These are phyloP conservation scores for Nipponia nippon DNA, from an alignment of 2,113 vertebrate genomes.

Conservation along the genomic window DNA sequence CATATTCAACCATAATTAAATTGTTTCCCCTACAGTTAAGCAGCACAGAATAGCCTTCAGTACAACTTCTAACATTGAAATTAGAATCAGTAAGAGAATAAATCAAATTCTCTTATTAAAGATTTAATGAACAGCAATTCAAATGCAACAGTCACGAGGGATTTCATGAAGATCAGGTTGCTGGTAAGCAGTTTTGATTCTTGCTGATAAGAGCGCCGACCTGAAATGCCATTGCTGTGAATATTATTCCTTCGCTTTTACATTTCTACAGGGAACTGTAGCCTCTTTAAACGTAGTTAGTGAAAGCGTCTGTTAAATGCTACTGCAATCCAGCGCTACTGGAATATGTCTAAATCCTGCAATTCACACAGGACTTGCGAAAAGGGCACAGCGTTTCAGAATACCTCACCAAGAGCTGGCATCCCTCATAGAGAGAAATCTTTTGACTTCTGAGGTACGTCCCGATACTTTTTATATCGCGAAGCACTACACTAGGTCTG, in stretches of 20 bases:
- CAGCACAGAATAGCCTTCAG: not conserved
- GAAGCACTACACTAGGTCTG: conserved; percentile 21
- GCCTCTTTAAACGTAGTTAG: not conserved
- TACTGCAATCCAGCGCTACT: not conserved
- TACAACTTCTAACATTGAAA: not conserved
- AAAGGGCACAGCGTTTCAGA: not conserved
- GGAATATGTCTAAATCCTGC: not conserved
- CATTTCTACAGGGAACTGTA: not conserved
- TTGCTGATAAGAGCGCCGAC: not conserved
- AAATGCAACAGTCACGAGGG: not conserved
- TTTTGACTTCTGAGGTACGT: conserved; percentile 72
- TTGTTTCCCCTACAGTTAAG: not conserved
- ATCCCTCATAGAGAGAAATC: conserved; percentile 74
- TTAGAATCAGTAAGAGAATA: not conserved
- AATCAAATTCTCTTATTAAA: not conserved
- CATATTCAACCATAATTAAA: not conserved
- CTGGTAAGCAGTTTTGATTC: not conserved
- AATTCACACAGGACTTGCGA: not conserved
- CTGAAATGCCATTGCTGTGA: not conserved
- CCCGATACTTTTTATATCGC: conserved; percentile 71
- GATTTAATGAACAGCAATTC: not conserved
- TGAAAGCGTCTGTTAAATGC: not conserved
- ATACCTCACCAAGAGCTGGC: conserved; percentile 79
- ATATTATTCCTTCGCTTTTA: not conserved
- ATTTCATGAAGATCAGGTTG: not conserved